phyloP scores from a whole-genome alignment of 2,113 vertebrate species.

The Lampris incognitus region DNA sequence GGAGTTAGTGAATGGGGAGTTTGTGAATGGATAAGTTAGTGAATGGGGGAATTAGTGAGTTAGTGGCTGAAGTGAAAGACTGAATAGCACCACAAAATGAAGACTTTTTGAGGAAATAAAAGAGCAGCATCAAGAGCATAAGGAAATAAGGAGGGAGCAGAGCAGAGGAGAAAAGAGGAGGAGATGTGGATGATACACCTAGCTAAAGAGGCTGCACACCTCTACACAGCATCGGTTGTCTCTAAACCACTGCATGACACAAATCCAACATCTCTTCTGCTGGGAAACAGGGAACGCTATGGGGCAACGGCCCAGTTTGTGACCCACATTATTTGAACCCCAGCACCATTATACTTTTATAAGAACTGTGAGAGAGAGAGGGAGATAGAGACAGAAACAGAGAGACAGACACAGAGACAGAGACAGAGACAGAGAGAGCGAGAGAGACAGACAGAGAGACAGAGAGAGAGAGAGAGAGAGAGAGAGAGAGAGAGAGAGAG shows the following conservation, averaged over 20 bases:
- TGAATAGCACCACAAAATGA: no score
- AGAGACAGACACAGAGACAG: not conserved
- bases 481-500: constrained; percentile 11
- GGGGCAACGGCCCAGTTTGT: constrained; percentile 76
- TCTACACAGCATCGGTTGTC: constrained; percentile 52
- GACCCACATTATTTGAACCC: constrained; percentile 77
- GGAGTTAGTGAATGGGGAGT: no score
- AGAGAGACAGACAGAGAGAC: not conserved
- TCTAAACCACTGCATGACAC: constrained; percentile 47
- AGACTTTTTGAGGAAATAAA: constrained; percentile 1
- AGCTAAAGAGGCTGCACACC: constrained; percentile 26
- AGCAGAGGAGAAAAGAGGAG: constrained; percentile 21
- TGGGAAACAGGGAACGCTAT: constrained; percentile 47
- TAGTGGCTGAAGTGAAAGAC: no score
- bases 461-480: not conserved
- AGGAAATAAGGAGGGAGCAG: not conserved
- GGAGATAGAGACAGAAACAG: not conserved
- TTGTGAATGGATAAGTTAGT: no score
- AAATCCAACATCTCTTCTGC: constrained; percentile 47
- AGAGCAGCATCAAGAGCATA: constrained; percentile 18
- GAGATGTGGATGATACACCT: constrained; percentile 2
- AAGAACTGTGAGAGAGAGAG: constrained; percentile 53
- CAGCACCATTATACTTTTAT: constrained; percentile 69
- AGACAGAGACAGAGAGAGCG: not conserved
- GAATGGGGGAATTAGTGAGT: no score